phyloP scores from a whole-genome alignment of 2,113 vertebrate genomes.

The Lagenorhynchus albirostris region DNA sequence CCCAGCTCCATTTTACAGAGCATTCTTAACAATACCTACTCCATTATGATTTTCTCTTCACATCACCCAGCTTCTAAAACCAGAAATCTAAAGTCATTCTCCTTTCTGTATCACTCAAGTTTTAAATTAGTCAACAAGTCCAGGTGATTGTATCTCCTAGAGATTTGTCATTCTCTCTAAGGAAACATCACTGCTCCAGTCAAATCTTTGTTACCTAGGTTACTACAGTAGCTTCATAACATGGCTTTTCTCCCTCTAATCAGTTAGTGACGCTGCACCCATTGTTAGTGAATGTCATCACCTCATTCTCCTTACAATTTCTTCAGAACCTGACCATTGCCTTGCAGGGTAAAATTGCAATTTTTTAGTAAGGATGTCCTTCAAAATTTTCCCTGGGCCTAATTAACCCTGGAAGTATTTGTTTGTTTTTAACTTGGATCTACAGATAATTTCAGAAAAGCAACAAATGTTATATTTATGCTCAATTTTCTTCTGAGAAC shows the following conservation, averaged over 20 bases:
- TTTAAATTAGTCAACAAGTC: not conserved
- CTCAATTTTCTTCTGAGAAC: not conserved
- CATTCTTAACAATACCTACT: not conserved
- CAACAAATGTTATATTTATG: not conserved
- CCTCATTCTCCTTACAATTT: not conserved
- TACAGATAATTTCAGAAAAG: not conserved
- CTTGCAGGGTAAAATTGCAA: not conserved
- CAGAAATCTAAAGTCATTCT: not conserved
- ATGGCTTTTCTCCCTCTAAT: not conserved
- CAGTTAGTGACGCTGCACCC: not conserved
- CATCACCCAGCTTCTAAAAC: not conserved
- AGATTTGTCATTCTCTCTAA: not conserved
- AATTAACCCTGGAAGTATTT: not conserved
- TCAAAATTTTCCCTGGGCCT: not conserved
- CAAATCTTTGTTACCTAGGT: not conserved
- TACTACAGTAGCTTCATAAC: not conserved
- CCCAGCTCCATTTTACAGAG: not conserved
- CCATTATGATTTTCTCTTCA: not conserved
- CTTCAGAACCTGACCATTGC: not conserved
- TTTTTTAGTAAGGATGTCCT: not conserved
- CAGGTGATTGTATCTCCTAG: not conserved
- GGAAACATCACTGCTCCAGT: not conserved
- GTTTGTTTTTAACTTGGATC: not conserved
- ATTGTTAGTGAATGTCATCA: not conserved
- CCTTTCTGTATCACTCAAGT: not conserved